Evolutionary conservation across 2,888 invertebrate species (phyloP), one percentile per base, ranked within the genome.

Genomic region (Melanostoma scalare): DNA sequence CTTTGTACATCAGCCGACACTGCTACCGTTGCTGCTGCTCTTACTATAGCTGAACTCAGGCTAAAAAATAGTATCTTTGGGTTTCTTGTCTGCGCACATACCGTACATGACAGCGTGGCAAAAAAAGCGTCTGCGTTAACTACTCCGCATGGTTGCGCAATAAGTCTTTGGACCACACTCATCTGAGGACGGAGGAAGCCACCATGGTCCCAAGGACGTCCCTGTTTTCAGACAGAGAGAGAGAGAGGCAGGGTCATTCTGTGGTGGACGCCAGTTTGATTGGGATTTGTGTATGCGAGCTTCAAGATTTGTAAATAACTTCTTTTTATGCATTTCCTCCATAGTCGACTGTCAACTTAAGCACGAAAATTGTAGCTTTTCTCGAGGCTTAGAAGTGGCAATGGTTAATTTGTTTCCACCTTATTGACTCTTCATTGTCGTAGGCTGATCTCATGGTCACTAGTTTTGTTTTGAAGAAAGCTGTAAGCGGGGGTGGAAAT

Each of bases 221-320:
- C 3, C 4, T 36, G 31, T 56, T 40, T 61, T 8, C 4, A 30
- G 5, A 3, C 30, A n/a, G 38, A 30, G 46, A 36, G 10, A 9
- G 6, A 9, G 33, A 2, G 6, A 33, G 30, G 35, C 30, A 42
- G 72, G 44, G 5, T 3, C 20, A 48, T 40, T 38, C 46, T 42
- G 35, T 42, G n/a, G 30, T 35, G 10, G 9, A 8, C 10, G 44
- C 30, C 4, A 2, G 8, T 0, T 85, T 86, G 86, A 86, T 85
- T 85, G 86, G 75, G 85, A 86, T 86, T 86, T 85, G 85, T 86
- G 72, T 71, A 52, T 79, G 80, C 38, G 36, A 36, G 33, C 38
- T 69, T 78, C 85, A 73, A 80, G 71, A 42, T 50, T 36, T 58
- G 42, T 33, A 74, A 40, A 31, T 58, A 20, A 20, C 20, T 20